Evolutionary conservation across 2,113 vertebrate genomes (phyloP), one percentile per base, ranked within the genome.

Genomic region (Typhlomys cinereus): DNA sequence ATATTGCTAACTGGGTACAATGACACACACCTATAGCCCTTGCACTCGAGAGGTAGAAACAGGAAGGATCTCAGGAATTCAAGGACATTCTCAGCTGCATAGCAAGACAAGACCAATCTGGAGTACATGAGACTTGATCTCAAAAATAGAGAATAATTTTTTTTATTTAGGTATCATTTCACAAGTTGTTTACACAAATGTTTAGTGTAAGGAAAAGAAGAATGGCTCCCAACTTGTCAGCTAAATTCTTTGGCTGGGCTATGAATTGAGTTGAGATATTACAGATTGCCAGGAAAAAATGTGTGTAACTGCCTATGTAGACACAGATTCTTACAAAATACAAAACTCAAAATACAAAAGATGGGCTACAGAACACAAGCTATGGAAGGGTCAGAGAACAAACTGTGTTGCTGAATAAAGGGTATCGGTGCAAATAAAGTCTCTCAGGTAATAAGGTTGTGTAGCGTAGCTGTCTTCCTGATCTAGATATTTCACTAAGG

Each of bases 111-210:
- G 41, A 81, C 29, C 18, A 81, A 21, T 18, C 59, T 64, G 20
- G 62, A 21, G 29, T 50, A 66, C 50, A 50, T 66, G 61, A 83
- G 31, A 50, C 7, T 36, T 0, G 62, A 29, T 36, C 8, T 50
- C 23, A 27, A 82, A 67, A 66, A 66, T n/a, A n/a, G 90, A 85
- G 12, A 54, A 80, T 25, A 88, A 69, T 41, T 90, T 41, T 7
- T 39, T 76, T 87, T 80, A 87, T 34, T 82, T 82, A 61, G 27
- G 23, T 70, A 36, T 74, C 69, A 70, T 85, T 75, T 91, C 75
- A 36, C 9, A 92, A 83, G 17, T 67, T 93, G 23, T 83, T 91
- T 91, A 75, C 21, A 85, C 31, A 94, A 85, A 92, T 92, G 36
- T 90, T 39, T 31, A 81, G 11, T 54, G 21, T 29, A 64, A 46